Evolutionary conservation across 1,140 invertebrate genomes (phyloP).

Genomic region (Drosophila seguyi): DNA sequence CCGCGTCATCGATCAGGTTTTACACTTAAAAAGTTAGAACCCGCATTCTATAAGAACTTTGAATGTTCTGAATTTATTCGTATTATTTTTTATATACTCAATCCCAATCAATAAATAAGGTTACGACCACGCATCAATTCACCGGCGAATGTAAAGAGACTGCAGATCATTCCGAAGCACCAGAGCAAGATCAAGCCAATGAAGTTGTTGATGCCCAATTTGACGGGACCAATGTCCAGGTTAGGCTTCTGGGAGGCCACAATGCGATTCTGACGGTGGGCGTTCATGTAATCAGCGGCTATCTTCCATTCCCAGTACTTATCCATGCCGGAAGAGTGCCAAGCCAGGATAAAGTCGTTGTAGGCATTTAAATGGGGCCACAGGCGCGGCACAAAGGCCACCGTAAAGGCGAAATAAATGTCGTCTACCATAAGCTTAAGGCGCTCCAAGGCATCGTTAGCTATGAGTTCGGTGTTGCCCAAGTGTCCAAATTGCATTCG

Average conservation of each 20-base stretch:
- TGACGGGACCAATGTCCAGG: slow-evolving; percentile 68
- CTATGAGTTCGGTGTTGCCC: slow-evolving; percentile 64
- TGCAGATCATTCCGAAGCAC: slow-evolving; percentile 69
- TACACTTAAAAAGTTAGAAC: slow-evolving; percentile 22
- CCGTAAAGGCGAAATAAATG: slow-evolving; percentile 62
- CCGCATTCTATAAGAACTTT: neutral
- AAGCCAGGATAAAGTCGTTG: slow-evolving; percentile 61
- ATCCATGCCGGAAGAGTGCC: slow-evolving; percentile 74
- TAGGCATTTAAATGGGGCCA: slow-evolving; percentile 62
- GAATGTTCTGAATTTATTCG: neutral
- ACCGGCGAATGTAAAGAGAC: slow-evolving; percentile 52
- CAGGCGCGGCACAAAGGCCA: slow-evolving; percentile 66
- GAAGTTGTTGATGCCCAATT: slow-evolving; percentile 72
- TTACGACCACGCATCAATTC: slow-evolving; percentile 50
- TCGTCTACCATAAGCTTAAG: slow-evolving; percentile 79
- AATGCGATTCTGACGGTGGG: slow-evolving; percentile 69
- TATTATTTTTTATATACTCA: neutral
- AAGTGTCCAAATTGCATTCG: slow-evolving; percentile 73
- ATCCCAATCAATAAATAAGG: neutral
- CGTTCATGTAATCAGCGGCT: slow-evolving; percentile 65
- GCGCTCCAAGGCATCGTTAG: slow-evolving; percentile 58
- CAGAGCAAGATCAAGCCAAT: slow-evolving; percentile 68
- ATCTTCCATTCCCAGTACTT: slow-evolving; percentile 81
- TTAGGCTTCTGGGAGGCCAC: slow-evolving; percentile 51
- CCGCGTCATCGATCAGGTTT: slow-evolving; percentile 73